Base-by-base conservation (phyloP, 2,888 invertebrate genomes). In the Dasysyrphus albostriatus region DNA sequence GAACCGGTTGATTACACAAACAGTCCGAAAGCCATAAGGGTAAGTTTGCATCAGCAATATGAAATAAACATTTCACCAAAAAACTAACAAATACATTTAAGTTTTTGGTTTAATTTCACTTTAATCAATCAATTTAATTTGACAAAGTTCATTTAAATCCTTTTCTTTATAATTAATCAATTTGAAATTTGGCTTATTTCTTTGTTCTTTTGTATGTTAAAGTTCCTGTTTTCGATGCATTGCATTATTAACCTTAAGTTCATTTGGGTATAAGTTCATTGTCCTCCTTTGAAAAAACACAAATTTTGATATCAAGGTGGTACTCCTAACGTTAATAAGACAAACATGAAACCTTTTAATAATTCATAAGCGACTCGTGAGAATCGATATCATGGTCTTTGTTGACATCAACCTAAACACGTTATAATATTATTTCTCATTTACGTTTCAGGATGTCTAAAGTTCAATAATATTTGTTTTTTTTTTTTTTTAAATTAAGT, bases 1-100 rank as follows among this genome's bases (percentile, higher is more conserved):
- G 95, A 97, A 91, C 96, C 97, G 9, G 96, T 97, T 24, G 97
- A 97, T 92, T 97, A 96, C 92, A 95, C 96, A 6, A 92, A 93
- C 72, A 92, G 93, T 81, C 96, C 96, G 0, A 90, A 93, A 75
- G 96, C 97, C 19, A 80, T 97, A 90, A 94, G 96, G 93, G 96
- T 96, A 93, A 94, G 94, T 91, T n/a, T 70, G 42, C 14, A 9
- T 14, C 6, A n/a, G 8, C n/a, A n/a, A 44, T 7, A n/a, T n/a
- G n/a, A 44, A 4, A 42, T 24, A 9, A 12, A 34, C 9, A 44
- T 44, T 24, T 14, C 24, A 6, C 4, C 3, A n/a, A 14, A 34
- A 58, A 58, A 37, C 16, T 5, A 29, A 8, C n/a, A n/a, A n/a
- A n/a, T n/a, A n/a, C n/a, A n/a, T n/a, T n/a, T n/a, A n/a, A n/a